These are phyloP conservation scores for Gonocerus acuteangulatus DNA, from an alignment of 2,888 invertebrate genomes.

Conservation along the genomic window DNA sequence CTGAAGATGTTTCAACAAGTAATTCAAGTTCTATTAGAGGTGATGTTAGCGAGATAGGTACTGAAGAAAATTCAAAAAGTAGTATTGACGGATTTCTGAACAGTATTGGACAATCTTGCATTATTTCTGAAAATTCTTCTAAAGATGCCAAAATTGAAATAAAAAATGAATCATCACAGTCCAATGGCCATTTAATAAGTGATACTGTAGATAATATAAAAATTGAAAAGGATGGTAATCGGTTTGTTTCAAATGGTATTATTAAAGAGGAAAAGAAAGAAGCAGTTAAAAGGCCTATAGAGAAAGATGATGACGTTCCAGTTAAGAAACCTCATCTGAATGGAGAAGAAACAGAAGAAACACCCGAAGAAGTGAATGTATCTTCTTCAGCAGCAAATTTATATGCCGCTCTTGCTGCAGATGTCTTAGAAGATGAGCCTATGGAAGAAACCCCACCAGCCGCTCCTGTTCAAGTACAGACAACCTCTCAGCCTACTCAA, in stretches of 20 bases:
- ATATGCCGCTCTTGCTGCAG: slow-evolving; percentile 77
- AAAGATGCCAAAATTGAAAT: slow-evolving; percentile 50
- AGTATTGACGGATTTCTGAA: slow-evolving; percentile 56
- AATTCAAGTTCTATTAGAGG: slow-evolving; percentile 52
- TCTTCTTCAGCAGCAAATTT: slow-evolving; percentile 78
- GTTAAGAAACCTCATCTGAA: slow-evolving; percentile 38
- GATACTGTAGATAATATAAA: slow-evolving; percentile 1
- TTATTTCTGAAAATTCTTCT: slow-evolving; percentile 47
- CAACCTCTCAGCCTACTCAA: slow-evolving; percentile 44
- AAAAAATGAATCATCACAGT: slow-evolving; percentile 49
- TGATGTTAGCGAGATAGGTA: slow-evolving; percentile 38
- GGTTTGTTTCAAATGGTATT: slow-evolving; percentile 45
- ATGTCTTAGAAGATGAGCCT: slow-evolving; percentile 69
- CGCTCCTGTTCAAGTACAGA: slow-evolving; percentile 30
- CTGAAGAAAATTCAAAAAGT: slow-evolving; percentile 51
- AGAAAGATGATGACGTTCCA: slow-evolving; percentile 1
- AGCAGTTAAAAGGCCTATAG: slow-evolving; percentile 6
- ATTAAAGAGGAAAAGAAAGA: slow-evolving; percentile 17
- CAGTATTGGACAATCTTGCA: slow-evolving; percentile 50
- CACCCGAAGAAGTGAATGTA: slow-evolving; percentile 42
- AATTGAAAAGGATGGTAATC: background rate
- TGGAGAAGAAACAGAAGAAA: slow-evolving; percentile 35
- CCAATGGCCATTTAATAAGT: slow-evolving; percentile 49
- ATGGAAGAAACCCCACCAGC: slow-evolving; percentile 38
- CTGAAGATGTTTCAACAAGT: slow-evolving; percentile 48